Evolutionary conservation across 1,140 invertebrate species (phyloP).

Genomic region (Drosophila aff.): DNA sequence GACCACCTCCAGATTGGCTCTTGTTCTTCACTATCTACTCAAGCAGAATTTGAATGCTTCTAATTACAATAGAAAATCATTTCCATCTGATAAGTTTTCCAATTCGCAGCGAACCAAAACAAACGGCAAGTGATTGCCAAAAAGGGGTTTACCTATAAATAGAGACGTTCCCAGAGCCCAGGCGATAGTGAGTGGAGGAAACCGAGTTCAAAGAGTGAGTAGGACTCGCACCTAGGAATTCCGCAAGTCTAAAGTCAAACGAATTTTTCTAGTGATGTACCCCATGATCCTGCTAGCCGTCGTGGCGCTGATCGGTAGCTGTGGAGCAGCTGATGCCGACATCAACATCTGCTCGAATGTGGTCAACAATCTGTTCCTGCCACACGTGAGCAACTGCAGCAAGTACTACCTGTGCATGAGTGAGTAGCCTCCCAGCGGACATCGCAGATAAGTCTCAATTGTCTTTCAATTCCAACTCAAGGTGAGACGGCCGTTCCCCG

Average conservation of each 20-base stretch:
- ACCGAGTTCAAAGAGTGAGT: conserved; percentile 18
- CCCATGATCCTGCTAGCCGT: conserved; percentile 30
- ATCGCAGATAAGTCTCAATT: not conserved
- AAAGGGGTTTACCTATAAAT: conserved; percentile 57
- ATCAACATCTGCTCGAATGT: conserved; percentile 71
- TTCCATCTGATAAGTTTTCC: conserved; percentile 48
- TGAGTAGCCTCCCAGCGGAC: conserved; percentile 5
- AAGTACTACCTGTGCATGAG: conserved; percentile 72
- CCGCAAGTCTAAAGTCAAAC: too few species aligned
- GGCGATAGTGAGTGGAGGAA: conserved; percentile 35
- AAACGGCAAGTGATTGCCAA: conserved; percentile 43
- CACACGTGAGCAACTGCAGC: conserved; percentile 60
- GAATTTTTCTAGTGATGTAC: conserved; percentile 47
- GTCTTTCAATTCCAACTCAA: not conserved
- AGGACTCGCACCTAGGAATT: not conserved
- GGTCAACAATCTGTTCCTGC: conserved; percentile 63
- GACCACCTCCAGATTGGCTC: conserved; percentile 2
- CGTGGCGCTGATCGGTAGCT: conserved; percentile 9
- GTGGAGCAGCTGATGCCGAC: not conserved
- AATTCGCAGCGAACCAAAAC: conserved; percentile 20
- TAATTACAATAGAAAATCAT: conserved; percentile 37
- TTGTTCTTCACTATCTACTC: conserved; percentile 24
- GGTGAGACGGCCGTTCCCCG: conserved; percentile 41
- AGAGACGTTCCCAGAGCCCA: not conserved
- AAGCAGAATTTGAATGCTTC: conserved; percentile 26